Evolutionary conservation across 2,113 vertebrate species (phyloP).

Genomic region (Diadophis punctatus): DNA sequence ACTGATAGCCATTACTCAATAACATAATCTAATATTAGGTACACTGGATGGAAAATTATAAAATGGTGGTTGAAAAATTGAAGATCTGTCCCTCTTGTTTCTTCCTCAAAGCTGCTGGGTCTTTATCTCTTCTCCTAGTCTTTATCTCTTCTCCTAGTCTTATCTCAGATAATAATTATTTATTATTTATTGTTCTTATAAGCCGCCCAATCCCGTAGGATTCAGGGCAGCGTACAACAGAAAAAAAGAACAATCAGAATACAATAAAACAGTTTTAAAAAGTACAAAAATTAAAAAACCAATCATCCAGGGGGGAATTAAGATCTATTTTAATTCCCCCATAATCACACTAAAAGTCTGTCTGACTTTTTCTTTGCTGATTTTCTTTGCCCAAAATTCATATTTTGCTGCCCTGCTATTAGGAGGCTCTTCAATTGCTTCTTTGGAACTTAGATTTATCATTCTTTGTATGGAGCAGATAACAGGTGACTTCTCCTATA

Average conservation of each 20-base stretch:
- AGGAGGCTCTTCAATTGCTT: background rate
- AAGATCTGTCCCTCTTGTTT: background rate
- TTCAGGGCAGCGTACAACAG: no score
- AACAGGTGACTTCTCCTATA: background rate
- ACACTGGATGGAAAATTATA: background rate
- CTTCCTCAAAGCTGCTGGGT: background rate
- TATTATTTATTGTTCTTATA: no score
- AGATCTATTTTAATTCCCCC: no score
- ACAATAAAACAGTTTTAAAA: no score
- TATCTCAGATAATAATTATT: no score
- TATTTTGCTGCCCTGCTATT: background rate
- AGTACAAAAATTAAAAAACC: no score
- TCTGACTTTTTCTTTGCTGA: background rate
- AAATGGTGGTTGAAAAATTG: background rate
- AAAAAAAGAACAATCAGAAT: no score
- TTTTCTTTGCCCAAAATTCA: background rate
- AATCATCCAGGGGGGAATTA: no score
- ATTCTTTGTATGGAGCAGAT: background rate
- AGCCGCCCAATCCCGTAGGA: no score
- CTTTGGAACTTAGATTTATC: background rate
- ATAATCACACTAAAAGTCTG: background rate
- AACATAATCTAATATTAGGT: background rate
- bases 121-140: no score
- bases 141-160: background rate
- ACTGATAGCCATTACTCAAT: background rate